A percentile compares a stretch with the other conserved stretches of the same genome.
Conservation (phyloP, 2,797 vertebrate genomes). For the Craterocephalus amniculus region DNA sequence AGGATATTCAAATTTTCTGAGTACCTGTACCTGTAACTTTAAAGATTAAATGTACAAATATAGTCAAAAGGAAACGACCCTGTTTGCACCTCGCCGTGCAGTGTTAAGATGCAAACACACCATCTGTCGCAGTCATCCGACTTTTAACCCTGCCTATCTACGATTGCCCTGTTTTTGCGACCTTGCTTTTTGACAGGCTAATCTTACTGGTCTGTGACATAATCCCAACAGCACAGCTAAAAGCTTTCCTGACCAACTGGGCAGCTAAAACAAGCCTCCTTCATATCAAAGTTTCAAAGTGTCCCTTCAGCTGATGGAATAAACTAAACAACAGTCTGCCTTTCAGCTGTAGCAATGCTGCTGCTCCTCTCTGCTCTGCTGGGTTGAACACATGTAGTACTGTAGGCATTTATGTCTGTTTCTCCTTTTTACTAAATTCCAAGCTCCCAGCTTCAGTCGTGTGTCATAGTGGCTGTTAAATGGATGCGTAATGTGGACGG, state of each 20-base stretch:
- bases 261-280: background rate
- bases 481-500: background rate
- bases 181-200: conserved; percentile 12
- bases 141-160: background rate
- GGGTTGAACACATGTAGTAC: background rate
- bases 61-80: background rate
- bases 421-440: background rate
- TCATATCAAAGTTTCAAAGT: background rate
- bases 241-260: background rate
- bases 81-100: background rate
- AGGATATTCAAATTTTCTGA: too few species aligned
- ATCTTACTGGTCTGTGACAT: background rate
- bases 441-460: background rate
- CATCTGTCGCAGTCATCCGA: background rate
- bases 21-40: too few species aligned
- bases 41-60: too few species aligned
- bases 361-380: background rate
- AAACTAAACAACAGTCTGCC: background rate
- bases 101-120: background rate
- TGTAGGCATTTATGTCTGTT: background rate
- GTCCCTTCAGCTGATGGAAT: background rate
- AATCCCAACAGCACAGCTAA: background rate
- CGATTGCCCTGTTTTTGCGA: conserved; percentile 14
- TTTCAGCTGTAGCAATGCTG: background rate
- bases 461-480: background rate